Evolutionary conservation across 2,113 vertebrate genomes (phyloP).

Genomic region (Clupea harengus): DNA sequence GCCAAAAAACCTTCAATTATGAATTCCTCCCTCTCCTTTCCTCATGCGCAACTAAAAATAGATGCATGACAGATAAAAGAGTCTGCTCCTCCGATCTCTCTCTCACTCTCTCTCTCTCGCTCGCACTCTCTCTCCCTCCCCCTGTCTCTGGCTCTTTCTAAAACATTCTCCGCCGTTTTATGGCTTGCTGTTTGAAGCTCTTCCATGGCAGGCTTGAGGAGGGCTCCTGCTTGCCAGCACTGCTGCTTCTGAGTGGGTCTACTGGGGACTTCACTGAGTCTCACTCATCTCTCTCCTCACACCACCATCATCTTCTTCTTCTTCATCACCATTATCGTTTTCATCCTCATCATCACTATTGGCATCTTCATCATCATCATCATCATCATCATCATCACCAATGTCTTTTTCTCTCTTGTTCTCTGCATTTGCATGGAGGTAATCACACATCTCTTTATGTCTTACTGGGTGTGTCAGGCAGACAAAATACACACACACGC

Average conservation of each 20-base stretch:
- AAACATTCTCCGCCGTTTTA: not conserved
- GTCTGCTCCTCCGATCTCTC: constrained; percentile 29
- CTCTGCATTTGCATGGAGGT: not conserved
- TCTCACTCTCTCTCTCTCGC: constrained; percentile 17
- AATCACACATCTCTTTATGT: not conserved
- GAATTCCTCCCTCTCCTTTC: constrained; percentile 45
- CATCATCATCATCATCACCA: not conserved
- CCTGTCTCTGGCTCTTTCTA: constrained; percentile 23
- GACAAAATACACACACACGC: not conserved
- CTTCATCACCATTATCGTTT: not conserved
- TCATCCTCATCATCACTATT: not conserved
- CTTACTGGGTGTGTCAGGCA: not conserved
- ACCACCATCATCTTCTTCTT: not conserved
- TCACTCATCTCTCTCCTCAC: not conserved
- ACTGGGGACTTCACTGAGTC: not conserved
- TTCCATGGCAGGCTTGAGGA: constrained; percentile 16
- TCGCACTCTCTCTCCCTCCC: no score
- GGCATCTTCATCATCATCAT: not conserved
- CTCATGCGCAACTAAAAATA: constrained; percentile 62
- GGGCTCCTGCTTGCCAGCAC: constrained; percentile 39
- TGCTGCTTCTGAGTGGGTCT: not conserved
- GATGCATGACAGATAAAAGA: constrained; percentile 63
- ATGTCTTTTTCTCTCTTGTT: no score
- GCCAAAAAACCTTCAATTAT: constrained; percentile 44
- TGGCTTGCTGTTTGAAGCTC: not conserved